Conservation (phyloP, 2,113 vertebrate species). For the Xenus cinereus region DNA sequence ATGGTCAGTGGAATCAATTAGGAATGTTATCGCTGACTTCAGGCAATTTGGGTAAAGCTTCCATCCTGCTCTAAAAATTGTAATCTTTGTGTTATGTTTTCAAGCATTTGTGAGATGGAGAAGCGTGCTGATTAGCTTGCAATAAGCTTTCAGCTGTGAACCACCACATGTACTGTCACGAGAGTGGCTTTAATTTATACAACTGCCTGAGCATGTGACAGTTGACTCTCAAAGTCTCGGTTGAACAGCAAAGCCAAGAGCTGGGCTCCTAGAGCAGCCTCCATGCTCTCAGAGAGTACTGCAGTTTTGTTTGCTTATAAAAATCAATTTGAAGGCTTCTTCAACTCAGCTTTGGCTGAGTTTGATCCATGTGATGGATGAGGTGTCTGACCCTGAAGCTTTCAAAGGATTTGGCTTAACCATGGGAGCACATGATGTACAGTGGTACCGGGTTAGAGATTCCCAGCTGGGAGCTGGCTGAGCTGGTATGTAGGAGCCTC, state of each 20-base stretch:
- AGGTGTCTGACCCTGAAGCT: not conserved
- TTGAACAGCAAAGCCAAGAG: not conserved
- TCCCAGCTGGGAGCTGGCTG: not conserved
- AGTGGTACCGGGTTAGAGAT: not conserved
- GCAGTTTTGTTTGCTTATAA: not conserved
- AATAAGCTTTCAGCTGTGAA: not conserved
- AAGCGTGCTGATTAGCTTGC: not conserved
- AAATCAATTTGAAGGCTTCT: not conserved
- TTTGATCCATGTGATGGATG: not conserved
- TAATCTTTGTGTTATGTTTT: not conserved
- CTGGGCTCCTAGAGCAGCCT: not conserved
- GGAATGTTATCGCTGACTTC: not conserved
- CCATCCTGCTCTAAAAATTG: not conserved
- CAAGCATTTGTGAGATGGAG: not conserved
- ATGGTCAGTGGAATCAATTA: not conserved
- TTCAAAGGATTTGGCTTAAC: not conserved
- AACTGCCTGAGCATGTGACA: not conserved
- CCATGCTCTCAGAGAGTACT: not conserved
- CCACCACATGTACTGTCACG: not conserved
- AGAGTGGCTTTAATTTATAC: not conserved
- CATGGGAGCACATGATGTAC: accelerated
- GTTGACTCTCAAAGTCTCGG: not conserved
- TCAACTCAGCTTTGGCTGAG: not conserved
- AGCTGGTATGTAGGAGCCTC: not conserved
- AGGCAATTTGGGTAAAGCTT: not conserved